These are phyloP conservation scores for Uromys caudimaculatus DNA, from an alignment of 2,797 vertebrate genomes.

Conservation along the genomic window DNA sequence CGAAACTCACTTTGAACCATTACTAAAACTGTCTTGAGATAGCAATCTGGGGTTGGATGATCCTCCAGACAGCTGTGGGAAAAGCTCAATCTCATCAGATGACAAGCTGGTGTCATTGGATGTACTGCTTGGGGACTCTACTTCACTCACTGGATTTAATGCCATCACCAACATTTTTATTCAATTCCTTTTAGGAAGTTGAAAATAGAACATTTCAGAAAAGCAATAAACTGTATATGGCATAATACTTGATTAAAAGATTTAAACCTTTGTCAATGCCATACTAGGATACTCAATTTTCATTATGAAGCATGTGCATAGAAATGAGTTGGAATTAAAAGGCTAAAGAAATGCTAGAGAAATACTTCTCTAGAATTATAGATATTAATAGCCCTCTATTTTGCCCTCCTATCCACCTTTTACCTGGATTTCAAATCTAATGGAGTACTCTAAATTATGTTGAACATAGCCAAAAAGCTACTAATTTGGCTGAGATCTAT, in stretches of 20 bases:
- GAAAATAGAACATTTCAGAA: conserved; percentile 73
- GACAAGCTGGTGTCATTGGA: background rate
- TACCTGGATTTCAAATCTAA: background rate
- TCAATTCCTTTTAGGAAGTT: conserved; percentile 72
- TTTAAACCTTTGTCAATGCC: conserved; percentile 75
- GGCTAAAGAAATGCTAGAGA: conserved; percentile 56
- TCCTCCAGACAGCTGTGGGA: background rate
- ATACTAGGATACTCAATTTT: conserved; percentile 59
- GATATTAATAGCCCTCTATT: background rate
- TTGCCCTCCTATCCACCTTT: background rate
- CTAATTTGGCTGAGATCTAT: background rate
- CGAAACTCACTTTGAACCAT: conserved; percentile 55
- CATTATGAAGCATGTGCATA: conserved; percentile 58
- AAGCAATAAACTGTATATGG: conserved; percentile 72
- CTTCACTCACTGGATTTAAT: conserved; percentile 67
- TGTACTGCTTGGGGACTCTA: background rate
- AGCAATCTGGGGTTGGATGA: conserved; percentile 43
- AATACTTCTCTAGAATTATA: background rate
- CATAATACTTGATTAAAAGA: conserved; percentile 76
- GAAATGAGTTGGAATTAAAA: conserved; percentile 23
- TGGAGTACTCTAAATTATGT: background rate
- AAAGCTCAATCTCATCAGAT: background rate
- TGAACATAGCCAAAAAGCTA: background rate
- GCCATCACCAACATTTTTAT: conserved; percentile 73
- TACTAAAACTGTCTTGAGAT: conserved; percentile 59